A percentile compares a stretch with the other conserved stretches of the same genome.
Conservation (phyloP, 2,113 vertebrate genomes). For the Sialia sialis region DNA sequence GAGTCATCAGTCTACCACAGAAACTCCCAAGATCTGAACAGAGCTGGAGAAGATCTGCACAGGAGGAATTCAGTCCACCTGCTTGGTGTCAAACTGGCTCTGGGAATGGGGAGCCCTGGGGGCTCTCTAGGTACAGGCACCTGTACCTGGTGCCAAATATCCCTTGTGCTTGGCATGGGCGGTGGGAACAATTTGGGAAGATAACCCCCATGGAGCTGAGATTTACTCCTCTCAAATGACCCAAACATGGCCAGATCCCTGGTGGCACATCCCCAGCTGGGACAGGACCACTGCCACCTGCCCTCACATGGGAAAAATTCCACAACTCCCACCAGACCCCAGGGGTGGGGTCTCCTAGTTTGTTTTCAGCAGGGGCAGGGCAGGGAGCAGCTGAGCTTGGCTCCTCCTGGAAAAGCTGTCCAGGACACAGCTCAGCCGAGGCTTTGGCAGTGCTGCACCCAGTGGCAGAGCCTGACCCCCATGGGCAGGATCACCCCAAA, state of each 20-base stretch:
- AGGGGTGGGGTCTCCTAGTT: background rate
- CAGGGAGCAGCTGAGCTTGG: background rate
- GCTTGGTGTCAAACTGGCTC: background rate
- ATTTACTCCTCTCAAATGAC: background rate
- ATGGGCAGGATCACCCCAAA: fast-evolving
- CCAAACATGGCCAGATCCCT: fast-evolving
- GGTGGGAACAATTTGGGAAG: background rate
- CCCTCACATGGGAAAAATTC: background rate
- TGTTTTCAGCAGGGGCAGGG: background rate
- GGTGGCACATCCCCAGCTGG: background rate
- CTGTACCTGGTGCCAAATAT: background rate
- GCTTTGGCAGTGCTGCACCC: background rate
- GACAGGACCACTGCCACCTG: background rate
- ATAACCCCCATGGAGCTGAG: background rate
- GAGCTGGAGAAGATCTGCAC: background rate
- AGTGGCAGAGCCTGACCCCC: fast-evolving
- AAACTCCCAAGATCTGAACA: background rate
- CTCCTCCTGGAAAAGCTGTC: background rate
- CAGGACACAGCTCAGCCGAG: fast-evolving
- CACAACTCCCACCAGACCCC: fast-evolving
- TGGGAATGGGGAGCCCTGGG: background rate
- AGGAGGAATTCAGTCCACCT: background rate
- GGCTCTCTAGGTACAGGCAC: background rate
- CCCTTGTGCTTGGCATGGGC: background rate
- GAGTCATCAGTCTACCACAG: background rate